Evolutionary conservation across 2,113 vertebrate species (phyloP).

Genomic region (Mus musculus): DNA sequence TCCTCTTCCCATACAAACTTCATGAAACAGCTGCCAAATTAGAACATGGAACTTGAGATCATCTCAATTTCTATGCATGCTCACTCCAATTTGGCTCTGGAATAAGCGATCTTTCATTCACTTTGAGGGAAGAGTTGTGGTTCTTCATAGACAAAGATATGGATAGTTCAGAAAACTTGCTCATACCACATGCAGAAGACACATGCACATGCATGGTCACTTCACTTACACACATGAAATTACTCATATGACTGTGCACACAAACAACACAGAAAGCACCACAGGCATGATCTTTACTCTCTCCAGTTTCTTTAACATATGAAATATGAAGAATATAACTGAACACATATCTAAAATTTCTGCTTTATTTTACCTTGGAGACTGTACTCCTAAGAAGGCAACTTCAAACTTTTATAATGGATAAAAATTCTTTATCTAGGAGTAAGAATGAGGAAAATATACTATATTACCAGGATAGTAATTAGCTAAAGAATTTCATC

Average conservation of each 20-base stretch:
- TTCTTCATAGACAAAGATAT: background rate
- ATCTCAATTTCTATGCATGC: background rate
- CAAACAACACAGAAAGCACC: background rate
- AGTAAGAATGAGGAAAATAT: background rate
- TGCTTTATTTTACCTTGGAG: background rate
- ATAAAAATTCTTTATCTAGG: background rate
- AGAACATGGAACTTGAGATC: background rate
- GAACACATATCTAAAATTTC: background rate
- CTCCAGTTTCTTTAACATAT: background rate
- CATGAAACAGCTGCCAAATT: background rate
- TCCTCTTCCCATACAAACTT: background rate
- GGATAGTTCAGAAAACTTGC: background rate
- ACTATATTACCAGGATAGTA: background rate
- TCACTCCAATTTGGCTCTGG: background rate
- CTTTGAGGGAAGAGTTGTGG: background rate
- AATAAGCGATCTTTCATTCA: background rate
- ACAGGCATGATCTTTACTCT: background rate
- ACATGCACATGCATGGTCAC: background rate
- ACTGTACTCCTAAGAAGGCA: background rate
- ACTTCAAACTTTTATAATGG: background rate
- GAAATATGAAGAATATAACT: background rate
- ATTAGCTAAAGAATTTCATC: background rate
- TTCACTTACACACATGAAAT: too few relatives aligned
- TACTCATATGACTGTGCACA: background rate
- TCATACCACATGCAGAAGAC: too few relatives aligned